Conservation (phyloP, 2,797 vertebrate genomes). For the Helarctos malayanus region DNA sequence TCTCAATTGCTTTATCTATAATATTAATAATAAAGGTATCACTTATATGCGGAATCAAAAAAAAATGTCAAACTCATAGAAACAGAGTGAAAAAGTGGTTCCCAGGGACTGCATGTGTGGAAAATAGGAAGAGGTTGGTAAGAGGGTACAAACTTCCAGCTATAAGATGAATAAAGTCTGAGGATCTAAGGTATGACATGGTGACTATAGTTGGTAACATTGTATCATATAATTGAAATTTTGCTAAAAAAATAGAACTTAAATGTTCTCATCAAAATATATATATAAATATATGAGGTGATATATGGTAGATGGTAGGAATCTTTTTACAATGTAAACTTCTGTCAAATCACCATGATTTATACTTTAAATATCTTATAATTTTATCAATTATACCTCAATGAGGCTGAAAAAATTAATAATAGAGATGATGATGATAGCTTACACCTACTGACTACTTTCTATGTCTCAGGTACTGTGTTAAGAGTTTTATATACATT, state of each 20-base stretch:
- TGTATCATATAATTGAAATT: not conserved
- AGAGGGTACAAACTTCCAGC: not conserved
- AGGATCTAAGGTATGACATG: not conserved
- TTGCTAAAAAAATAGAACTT: not conserved
- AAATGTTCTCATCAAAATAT: not conserved
- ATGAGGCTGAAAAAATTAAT: not conserved
- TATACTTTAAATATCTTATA: not conserved
- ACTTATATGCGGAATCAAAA: not conserved
- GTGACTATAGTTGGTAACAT: not conserved
- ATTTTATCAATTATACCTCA: not conserved
- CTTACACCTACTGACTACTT: not conserved
- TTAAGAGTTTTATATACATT: constrained; percentile 11
- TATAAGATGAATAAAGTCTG: not conserved
- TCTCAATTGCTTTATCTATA: not conserved
- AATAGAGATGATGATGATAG: not conserved
- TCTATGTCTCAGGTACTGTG: not conserved
- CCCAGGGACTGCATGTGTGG: too few relatives aligned
- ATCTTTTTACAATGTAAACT: not conserved
- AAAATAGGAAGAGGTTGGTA: not conserved
- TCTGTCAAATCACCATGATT: not conserved
- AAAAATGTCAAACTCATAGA: not conserved
- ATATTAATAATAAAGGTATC: not conserved
- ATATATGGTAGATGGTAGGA: not conserved
- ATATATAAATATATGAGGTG: not conserved
- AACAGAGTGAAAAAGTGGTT: not conserved